Evolutionary conservation across 2,797 vertebrate species (phyloP), one percentile per base, ranked within the genome.

Genomic region (Natrix natrix): DNA sequence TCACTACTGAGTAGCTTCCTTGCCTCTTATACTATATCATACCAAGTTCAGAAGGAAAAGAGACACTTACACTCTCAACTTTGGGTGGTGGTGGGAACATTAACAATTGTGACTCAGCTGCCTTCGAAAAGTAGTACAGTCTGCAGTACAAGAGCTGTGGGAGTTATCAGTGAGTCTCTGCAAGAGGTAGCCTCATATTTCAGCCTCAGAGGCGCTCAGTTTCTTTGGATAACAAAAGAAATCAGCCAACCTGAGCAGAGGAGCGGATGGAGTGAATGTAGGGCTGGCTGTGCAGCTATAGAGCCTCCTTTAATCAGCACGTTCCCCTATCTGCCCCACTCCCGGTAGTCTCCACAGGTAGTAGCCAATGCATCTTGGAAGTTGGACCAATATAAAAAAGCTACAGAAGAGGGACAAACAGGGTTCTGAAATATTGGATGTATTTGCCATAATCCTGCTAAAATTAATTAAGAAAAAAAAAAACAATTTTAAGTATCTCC

Each of bases 181-280:
- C 59, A 87, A 60, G 26, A 93, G 61, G 61, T 43, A 69, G 88
- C 20, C 16, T 93, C 60, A 87, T 52, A 48, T 87, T 87, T 89
- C 83, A 93, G 86, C 61, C 61, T 26, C 60, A 57, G 59, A 12
- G 22, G 14, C 26, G 87, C 89, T 43, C 32, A 37, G 55, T 57
- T 83, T 17, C 14, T 90, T 69, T 86, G 87, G 37, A 54, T 87
- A 74, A 91, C 61, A 93, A 74, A 87, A 86, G 59, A 66, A 93
- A 91, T 74, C 57, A 74, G 87, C 8, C 89, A 87, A 90, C 52
- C 61, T 52, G 37, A 89, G 57, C 56, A 89, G 20, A 61, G 57
- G 48, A 86, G 57, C n/a, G 8, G 24, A 56, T 74, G 69, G 69
- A 22, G 16, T 48, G 17, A 93, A 87, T 59, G 54, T 61, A 3